These are phyloP conservation scores for Caenorhabditis sp. DNA, from an alignment of 2,888 invertebrate species.

Conservation along the genomic window DNA sequence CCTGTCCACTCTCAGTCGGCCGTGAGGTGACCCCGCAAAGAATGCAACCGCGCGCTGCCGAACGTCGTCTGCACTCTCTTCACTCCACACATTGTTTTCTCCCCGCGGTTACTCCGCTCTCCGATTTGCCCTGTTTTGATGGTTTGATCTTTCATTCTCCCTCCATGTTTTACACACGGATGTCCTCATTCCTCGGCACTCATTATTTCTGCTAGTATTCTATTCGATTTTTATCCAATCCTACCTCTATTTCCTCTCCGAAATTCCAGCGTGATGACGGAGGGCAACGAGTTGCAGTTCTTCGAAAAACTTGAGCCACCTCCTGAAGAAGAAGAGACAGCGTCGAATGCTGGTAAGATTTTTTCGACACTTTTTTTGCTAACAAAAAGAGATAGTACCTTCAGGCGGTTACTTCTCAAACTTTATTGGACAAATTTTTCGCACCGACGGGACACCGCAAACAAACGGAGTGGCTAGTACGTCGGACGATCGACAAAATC, in stretches of 20 bases:
- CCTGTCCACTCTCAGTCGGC: not conserved
- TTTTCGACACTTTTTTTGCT: not conserved
- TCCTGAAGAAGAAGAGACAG: conserved; percentile 51
- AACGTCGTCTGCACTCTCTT: conserved; percentile 23
- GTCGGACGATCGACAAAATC: conserved; percentile 27
- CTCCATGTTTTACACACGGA: conserved; percentile 6
- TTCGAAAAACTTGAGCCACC: conserved; percentile 61
- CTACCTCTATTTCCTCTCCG: not conserved
- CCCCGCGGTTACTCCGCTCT: not conserved
- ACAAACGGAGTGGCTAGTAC: conserved; percentile 4
- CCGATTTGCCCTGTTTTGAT: conserved; percentile 42
- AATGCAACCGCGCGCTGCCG: conserved; percentile 42
- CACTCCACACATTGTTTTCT: conserved; percentile 20
- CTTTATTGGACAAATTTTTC: conserved; percentile 63
- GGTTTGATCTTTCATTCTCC: conserved; percentile 58
- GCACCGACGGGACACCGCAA: conserved; percentile 43
- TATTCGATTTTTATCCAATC: not conserved
- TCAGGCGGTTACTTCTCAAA: conserved; percentile 64
- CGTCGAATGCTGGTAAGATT: conserved; percentile 31
- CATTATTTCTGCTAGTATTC: conserved; percentile 33
- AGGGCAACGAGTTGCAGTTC: conserved; percentile 53
- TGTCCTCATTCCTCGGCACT: conserved; percentile 9
- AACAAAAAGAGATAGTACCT: conserved; percentile 4
- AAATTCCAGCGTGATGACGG: conserved; percentile 54
- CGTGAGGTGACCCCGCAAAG: not conserved